A percentile compares a stretch with the other conserved stretches of the same genome.
These are phyloP conservation scores for Sprattus sprattus DNA, from an alignment of 2,113 vertebrate species.

Conservation along the genomic window DNA sequence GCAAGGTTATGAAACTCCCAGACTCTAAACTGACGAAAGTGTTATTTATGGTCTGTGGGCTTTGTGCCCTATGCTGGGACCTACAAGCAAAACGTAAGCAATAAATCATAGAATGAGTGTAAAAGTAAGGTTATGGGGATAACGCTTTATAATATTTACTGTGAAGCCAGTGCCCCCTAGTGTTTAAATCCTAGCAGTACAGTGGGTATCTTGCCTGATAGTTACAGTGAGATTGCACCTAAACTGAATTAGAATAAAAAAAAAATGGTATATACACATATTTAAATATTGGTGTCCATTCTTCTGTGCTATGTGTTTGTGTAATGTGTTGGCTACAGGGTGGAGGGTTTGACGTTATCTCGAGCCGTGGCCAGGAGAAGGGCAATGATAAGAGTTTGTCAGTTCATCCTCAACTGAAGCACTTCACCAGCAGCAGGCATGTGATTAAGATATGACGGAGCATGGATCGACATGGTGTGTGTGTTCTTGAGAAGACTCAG, in stretches of 20 bases:
- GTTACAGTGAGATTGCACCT: neutral
- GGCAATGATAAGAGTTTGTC: neutral
- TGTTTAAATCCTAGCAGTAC: slow-evolving; percentile 42
- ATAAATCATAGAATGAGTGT: slow-evolving; percentile 7
- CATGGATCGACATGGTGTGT: neutral
- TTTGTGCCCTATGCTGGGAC: slow-evolving; percentile 23
- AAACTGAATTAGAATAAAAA: too few species aligned
- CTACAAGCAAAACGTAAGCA: slow-evolving; percentile 7
- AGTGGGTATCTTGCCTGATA: neutral
- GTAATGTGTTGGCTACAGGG: neutral
- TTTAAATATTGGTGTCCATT: neutral
- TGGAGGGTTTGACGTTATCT: neutral
- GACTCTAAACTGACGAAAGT: slow-evolving; percentile 15
- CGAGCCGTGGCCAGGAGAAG: neutral
- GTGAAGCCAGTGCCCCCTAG: slow-evolving; percentile 59
- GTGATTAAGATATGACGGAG: neutral
- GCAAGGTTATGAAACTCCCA: slow-evolving; percentile 32
- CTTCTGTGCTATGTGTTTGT: neutral
- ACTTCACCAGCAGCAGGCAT: neutral
- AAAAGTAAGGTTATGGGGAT: neutral
- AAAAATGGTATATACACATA: too few species aligned
- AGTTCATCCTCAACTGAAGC: slow-evolving; percentile 12
- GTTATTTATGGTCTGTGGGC: slow-evolving; percentile 37
- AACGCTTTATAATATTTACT: slow-evolving; percentile 18
- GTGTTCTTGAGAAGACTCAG: neutral